Evolutionary conservation across 2,797 vertebrate species (phyloP), one percentile per base, ranked within the genome.

Genomic region (Miichthys miiuy): DNA sequence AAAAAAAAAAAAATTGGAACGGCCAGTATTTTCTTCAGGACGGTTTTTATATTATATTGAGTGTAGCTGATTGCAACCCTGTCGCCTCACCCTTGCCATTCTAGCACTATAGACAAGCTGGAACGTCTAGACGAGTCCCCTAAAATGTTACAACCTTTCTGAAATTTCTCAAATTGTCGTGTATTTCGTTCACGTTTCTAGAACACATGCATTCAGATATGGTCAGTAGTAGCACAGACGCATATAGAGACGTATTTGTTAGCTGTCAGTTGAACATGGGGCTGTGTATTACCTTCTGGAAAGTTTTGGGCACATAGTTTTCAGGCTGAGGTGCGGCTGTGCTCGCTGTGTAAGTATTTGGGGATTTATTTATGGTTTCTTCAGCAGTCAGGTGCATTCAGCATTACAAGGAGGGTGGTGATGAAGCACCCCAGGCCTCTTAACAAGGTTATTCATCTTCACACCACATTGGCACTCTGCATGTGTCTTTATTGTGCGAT

Each of bases 341-440:
- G n/a, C 18, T 72, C 1, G 34, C 7, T 68, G 44, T 38, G n/a
- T 42, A 47, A 14, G n/a, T 75, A 55, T 76, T 57, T 69, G 55
- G 57, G 18, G 42, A 60, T 68, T 68, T 63, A 68, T 83, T 78
- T 70, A 52, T 47, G 44, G 58, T 4, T 57, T 67, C 57, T 72
- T 58, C 5, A 34, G n/a, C 42, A 20, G 23, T 51, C 21, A 3
- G 38, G 57, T 60, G 20, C 34, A 14, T 61, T 51, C 3, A 20
- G 38, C 27, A 6, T 51, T 51, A 47, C 13, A 66, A 41, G 42
- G 30, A 52, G 5, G 62, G 21, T 1, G 62, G 9, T 46, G 25
- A 67, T 41, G 34, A 58, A 67, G 72, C 50, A 20, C 54, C 48
- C 41, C 1, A 50, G 56, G 44, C 60, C 50, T 66, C 27, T 17